Conservation (phyloP, 2,113 vertebrate genomes). For the Coptodon rendalli region DNA sequence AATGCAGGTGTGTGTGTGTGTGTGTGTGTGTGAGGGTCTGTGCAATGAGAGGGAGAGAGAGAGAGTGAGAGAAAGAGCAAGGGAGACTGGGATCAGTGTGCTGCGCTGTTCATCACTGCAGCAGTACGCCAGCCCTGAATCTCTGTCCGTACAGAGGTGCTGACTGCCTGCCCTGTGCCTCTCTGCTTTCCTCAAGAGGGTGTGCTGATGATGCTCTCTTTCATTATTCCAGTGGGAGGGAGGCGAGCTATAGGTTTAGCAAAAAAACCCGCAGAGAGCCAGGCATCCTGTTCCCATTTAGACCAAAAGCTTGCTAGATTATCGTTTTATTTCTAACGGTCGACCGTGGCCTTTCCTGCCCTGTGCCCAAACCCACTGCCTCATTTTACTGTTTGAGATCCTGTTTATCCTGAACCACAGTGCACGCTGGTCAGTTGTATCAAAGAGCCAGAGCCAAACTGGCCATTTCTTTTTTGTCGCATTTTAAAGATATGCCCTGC, state of each 20-base stretch:
- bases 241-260: slow-evolving; percentile 38
- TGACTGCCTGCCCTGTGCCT: slow-evolving; percentile 39
- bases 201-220: slow-evolving; percentile 49
- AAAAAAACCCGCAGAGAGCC: slow-evolving; percentile 19
- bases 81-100: slow-evolving; percentile 59
- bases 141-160: slow-evolving; percentile 54
- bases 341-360: slow-evolving; percentile 1
- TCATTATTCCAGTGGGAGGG: slow-evolving; percentile 38
- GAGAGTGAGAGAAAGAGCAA: not conserved
- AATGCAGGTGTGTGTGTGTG: slow-evolving; percentile 63
- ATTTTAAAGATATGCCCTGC: slow-evolving; percentile 54
- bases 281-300: slow-evolving; percentile 21
- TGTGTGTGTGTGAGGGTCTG: slow-evolving; percentile 30
- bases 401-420: slow-evolving; percentile 3
- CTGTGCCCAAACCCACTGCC: not conserved
- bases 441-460: not conserved
- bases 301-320: slow-evolving; percentile 19
- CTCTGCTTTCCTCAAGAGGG: slow-evolving; percentile 38
- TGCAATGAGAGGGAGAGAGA: slow-evolving; percentile 49
- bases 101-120: slow-evolving; percentile 73
- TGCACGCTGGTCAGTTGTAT: slow-evolving; percentile 3
- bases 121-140: slow-evolving; percentile 65
- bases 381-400: not conserved
- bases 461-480: slow-evolving; percentile 40
- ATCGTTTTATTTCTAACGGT: slow-evolving; percentile 19